phyloP scores from a whole-genome alignment of 2,888 invertebrate genomes.

The Drosophila fungiperda region DNA sequence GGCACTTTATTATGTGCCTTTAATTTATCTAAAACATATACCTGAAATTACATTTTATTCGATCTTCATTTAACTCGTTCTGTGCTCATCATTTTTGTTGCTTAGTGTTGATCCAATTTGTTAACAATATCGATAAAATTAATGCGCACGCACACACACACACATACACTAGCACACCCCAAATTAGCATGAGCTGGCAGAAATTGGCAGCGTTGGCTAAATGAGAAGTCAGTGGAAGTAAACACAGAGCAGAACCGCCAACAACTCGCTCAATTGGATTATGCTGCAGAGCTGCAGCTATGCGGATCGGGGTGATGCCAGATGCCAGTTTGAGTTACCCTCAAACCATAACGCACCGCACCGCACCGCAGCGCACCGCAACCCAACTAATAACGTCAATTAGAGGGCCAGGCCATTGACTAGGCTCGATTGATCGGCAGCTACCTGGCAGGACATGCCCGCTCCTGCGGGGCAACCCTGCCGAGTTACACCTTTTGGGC shows the following conservation, averaged over 20 bases:
- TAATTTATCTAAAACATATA: background rate
- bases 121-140: slow-evolving; percentile 64
- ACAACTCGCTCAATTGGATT: slow-evolving; percentile 62
- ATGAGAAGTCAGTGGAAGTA: slow-evolving; percentile 50
- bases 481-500: slow-evolving; percentile 54
- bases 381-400: slow-evolving; percentile 72
- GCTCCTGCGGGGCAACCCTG: slow-evolving; percentile 49
- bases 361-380: slow-evolving; percentile 11
- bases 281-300: slow-evolving; percentile 13
- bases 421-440: slow-evolving; percentile 42
- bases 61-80: background rate
- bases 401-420: slow-evolving; percentile 61
- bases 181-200: slow-evolving; percentile 54
- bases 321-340: slow-evolving; percentile 41
- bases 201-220: slow-evolving; percentile 48
- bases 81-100: background rate
- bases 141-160: slow-evolving; percentile 51
- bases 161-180: slow-evolving; percentile 22
- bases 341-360: slow-evolving; percentile 1
- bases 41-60: background rate
- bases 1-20: background rate
- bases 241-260: slow-evolving; percentile 53
- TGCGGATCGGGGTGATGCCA: slow-evolving; percentile 42
- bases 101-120: slow-evolving; percentile 46
- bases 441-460: slow-evolving; percentile 54